Conservation (phyloP, 2,113 vertebrate species). For the Mesembrinibis cayennensis region DNA sequence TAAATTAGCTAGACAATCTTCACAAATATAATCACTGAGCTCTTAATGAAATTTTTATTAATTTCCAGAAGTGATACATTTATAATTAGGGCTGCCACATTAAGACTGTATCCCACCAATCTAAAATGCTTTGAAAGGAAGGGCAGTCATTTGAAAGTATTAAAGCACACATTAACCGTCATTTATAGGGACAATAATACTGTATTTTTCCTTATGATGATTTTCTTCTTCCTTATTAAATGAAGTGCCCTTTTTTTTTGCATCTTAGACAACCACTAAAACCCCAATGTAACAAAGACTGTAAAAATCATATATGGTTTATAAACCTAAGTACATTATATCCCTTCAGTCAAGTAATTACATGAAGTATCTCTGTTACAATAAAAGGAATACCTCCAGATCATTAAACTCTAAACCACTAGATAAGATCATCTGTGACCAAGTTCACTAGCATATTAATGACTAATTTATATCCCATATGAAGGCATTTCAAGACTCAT, state of each 20-base stretch:
- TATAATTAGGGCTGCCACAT: conserved; percentile 32
- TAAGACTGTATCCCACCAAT: neutral
- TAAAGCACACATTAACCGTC: neutral
- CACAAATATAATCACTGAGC: conserved; percentile 28
- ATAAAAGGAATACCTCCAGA: neutral
- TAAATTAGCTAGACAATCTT: conserved; percentile 32
- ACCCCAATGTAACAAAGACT: neutral
- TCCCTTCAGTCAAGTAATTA: neutral
- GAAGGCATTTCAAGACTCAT: neutral
- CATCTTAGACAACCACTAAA: neutral
- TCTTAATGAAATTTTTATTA: conserved; percentile 16
- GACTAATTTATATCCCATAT: neutral
- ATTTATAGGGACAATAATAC: neutral
- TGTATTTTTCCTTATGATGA: neutral
- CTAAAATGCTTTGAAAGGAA: conserved; percentile 24
- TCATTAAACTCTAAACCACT: neutral
- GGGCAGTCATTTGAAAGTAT: neutral
- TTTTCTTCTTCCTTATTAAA: neutral
- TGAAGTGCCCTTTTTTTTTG: neutral
- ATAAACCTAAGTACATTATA: neutral
- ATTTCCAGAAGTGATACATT: conserved; percentile 27
- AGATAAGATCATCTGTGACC: neutral
- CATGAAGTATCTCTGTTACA: neutral
- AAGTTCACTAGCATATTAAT: neutral
- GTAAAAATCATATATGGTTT: neutral